Conservation (phyloP, 2,797 vertebrate species). For the Arrhamphus sclerolepis region DNA sequence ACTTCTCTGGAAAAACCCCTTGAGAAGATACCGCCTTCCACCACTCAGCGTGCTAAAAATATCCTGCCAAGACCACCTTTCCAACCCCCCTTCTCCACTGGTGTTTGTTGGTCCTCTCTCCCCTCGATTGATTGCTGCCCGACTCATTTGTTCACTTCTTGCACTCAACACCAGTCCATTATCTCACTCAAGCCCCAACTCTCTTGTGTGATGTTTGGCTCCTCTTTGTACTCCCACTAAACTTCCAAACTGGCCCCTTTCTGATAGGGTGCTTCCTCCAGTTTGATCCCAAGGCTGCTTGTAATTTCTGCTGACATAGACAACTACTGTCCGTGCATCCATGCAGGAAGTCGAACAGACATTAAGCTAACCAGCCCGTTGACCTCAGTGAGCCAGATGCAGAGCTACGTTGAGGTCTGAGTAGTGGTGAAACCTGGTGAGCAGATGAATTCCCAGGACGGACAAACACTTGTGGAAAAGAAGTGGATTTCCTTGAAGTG, state of each 20-base stretch:
- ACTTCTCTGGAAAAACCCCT: slow-evolving; percentile 82
- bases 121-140: slow-evolving; percentile 7
- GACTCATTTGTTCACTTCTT: slow-evolving; percentile 25
- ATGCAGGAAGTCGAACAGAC: slow-evolving; percentile 12
- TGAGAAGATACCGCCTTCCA: slow-evolving; percentile 75
- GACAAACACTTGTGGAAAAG: slow-evolving; percentile 33
- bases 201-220: slow-evolving; percentile 10
- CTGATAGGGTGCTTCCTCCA: slow-evolving; percentile 10
- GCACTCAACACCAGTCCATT: slow-evolving; percentile 33
- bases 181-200: slow-evolving; percentile 11
- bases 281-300: slow-evolving; percentile 15
- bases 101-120: slow-evolving; percentile 20
- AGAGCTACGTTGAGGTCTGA: slow-evolving; percentile 21
- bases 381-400: slow-evolving; percentile 30
- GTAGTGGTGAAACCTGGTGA: slow-evolving; percentile 31
- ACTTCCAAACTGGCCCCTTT: neutral
- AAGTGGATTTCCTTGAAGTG: slow-evolving; percentile 32
- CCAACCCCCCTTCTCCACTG: slow-evolving; percentile 17
- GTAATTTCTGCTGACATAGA: slow-evolving; percentile 32
- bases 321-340: slow-evolving; percentile 9
- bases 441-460: slow-evolving; percentile 54
- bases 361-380: slow-evolving; percentile 22
- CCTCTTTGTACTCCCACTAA: slow-evolving; percentile 3
- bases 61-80: slow-evolving; percentile 71
- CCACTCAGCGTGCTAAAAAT: slow-evolving; percentile 77